phyloP scores from a whole-genome alignment of 2,113 vertebrate genomes.

The Scatophagus argus region DNA sequence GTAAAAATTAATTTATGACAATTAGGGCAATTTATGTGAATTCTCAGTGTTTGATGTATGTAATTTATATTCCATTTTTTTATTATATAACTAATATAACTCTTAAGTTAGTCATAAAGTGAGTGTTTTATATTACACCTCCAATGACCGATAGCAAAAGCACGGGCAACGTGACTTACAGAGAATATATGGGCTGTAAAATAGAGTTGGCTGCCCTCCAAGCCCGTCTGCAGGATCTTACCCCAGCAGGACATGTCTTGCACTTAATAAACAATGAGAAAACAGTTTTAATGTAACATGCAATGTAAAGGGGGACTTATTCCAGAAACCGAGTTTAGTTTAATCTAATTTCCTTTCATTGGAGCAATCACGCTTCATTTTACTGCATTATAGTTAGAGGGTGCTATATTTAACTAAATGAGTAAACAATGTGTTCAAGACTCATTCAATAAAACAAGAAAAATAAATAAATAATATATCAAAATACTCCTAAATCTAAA shows the following conservation, averaged over 20 bases:
- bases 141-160: not conserved
- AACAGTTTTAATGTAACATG: constrained; percentile 20
- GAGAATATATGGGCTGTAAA: constrained; percentile 32
- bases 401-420: not conserved
- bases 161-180: constrained; percentile 22
- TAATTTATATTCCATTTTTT: not conserved
- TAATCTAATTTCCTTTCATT: not conserved
- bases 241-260: constrained; percentile 36
- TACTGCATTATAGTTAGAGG: not conserved
- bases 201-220: constrained; percentile 38
- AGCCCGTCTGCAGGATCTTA: constrained; percentile 5
- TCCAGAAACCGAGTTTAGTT: not conserved
- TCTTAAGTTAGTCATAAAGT: too few relatives aligned
- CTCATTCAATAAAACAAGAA: not conserved
- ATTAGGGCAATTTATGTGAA: too few relatives aligned
- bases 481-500: too few relatives aligned
- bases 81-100: not conserved
- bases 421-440: too few relatives aligned
- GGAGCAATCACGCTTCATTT: not conserved
- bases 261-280: constrained; percentile 21
- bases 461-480: too few relatives aligned
- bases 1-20: not conserved
- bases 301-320: not conserved
- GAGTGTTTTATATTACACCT: constrained; percentile 6
- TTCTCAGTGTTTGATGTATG: not conserved